A percentile compares a stretch with the other conserved stretches of the same genome.
These are phyloP conservation scores for Scomber scombrus DNA, from an alignment of 2,113 vertebrate species.

Conservation along the genomic window DNA sequence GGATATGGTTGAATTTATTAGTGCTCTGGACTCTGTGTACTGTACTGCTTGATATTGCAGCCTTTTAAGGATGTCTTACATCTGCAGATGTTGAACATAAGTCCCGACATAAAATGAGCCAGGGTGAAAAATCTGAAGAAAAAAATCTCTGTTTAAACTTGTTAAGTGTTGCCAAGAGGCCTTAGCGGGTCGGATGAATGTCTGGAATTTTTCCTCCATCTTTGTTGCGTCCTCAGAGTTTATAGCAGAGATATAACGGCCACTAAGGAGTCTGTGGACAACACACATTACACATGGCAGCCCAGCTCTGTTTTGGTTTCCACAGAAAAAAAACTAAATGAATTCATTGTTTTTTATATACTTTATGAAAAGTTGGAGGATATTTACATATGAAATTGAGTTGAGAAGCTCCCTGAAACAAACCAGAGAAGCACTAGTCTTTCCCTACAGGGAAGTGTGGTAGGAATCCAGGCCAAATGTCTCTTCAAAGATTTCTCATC, in stretches of 20 bases:
- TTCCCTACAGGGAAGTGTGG: not conserved
- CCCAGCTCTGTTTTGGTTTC: not conserved
- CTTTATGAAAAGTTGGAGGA: not conserved
- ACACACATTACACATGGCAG: not conserved
- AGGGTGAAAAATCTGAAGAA: constrained; percentile 15
- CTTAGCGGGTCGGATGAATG: constrained; percentile 29
- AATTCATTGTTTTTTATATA: not conserved
- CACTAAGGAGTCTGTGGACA: not conserved
- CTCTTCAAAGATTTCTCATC: constrained; percentile 4
- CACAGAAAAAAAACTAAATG: too few relatives aligned
- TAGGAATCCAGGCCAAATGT: not conserved
- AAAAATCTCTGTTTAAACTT: constrained; percentile 55
- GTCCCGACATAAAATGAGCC: constrained; percentile 17
- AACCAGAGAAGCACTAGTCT: not conserved
- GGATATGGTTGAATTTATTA: not conserved
- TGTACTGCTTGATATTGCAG: not conserved
- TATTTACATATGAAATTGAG: not conserved
- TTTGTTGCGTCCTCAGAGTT: not conserved
- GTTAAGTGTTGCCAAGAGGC: constrained; percentile 24
- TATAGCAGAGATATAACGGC: not conserved
- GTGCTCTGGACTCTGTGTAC: too few relatives aligned
- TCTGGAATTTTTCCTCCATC: constrained; percentile 42
- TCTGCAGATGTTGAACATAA: not conserved
- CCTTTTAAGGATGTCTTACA: not conserved
- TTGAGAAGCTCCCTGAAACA: not conserved